Percentiles rank a stretch among this genome's conserved stretches.
Conservation (phyloP, 2,113 vertebrate species). For the Tragelaphus scriptus region DNA sequence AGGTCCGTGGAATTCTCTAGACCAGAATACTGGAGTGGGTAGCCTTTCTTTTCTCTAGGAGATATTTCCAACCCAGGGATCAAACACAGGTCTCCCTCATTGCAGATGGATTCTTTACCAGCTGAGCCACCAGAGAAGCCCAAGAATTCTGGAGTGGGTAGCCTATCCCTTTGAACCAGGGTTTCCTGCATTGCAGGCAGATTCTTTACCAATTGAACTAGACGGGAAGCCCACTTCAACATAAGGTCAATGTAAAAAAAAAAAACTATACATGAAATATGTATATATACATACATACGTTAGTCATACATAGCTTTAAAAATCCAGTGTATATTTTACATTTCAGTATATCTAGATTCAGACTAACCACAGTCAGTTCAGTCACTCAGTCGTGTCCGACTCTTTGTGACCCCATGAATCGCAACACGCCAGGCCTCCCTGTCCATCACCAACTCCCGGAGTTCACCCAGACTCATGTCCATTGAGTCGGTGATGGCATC, state of each 20-base stretch:
- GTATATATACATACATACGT: neutral
- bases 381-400: no score
- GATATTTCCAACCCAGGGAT: neutral
- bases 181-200: neutral
- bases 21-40: neutral
- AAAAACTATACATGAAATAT: neutral
- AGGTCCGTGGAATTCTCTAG: neutral
- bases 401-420: no score
- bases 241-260: neutral
- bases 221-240: neutral
- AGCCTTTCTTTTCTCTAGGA: neutral
- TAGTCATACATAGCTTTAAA: neutral
- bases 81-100: neutral
- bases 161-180: rapidly evolving
- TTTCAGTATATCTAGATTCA: neutral
- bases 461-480: no score
- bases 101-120: neutral
- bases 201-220: neutral
- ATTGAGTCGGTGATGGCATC: no score
- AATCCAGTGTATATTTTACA: neutral
- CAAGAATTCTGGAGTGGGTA: neutral
- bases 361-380: neutral
- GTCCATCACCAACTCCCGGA: no score
- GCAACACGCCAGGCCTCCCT: no score
- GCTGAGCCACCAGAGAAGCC: neutral